phyloP scores from a whole-genome alignment of 2,113 vertebrate species.

The Chitala chitala region DNA sequence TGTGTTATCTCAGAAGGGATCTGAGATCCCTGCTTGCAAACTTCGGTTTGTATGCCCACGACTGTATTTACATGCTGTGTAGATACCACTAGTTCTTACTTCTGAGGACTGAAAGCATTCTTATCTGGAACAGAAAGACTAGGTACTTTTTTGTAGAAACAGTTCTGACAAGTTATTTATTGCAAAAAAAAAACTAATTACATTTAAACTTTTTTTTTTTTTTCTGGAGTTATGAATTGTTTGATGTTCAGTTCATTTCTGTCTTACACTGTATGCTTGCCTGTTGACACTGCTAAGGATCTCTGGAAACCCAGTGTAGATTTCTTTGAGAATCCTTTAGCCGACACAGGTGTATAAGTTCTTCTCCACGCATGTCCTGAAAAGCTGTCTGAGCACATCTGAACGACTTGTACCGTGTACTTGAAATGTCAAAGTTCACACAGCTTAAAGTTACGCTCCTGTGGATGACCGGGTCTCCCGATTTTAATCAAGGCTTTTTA shows the following conservation, averaged over 20 bases:
- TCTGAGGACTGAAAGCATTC: neutral
- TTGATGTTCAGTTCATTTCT: too few relatives aligned
- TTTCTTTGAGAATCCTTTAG: neutral
- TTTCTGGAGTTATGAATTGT: neutral
- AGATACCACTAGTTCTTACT: neutral
- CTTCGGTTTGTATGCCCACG: conserved; percentile 19
- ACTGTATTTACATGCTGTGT: neutral
- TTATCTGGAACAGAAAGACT: neutral
- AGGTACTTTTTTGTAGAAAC: neutral
- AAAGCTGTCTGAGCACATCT: neutral
- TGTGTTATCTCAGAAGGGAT: conserved; percentile 34
- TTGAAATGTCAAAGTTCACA: neutral
- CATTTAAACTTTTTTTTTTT: too few relatives aligned
- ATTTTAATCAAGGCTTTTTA: neutral
- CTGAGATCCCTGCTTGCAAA: conserved; percentile 30
- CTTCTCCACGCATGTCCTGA: neutral
- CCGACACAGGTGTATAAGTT: neutral
- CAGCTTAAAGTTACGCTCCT: neutral
- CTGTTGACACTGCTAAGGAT: neutral
- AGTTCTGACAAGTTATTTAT: too few relatives aligned
- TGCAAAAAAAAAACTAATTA: too few relatives aligned
- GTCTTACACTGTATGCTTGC: neutral
- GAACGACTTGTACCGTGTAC: neutral
- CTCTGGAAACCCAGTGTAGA: neutral
- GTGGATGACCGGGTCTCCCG: neutral